Conservation (phyloP, 2,888 invertebrate species). For the Cryptus armator region DNA sequence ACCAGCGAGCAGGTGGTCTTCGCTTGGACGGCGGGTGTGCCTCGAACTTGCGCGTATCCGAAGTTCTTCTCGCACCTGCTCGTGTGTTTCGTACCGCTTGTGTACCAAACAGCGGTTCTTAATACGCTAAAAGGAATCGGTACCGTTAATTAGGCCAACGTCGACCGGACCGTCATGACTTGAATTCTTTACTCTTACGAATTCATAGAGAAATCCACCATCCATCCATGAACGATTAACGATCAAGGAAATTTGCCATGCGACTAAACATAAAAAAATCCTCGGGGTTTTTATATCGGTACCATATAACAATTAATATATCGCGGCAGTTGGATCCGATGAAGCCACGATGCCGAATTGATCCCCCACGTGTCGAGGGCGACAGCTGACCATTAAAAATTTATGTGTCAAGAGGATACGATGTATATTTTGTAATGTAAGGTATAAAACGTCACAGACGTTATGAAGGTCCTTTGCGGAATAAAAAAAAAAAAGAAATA, state of each 20-base stretch:
- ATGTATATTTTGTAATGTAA: constrained; percentile 15
- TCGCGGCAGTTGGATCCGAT: constrained; percentile 1
- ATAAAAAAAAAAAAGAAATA: constrained; percentile 37
- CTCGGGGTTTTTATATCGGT: not conserved
- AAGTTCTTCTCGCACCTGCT: constrained; percentile 73
- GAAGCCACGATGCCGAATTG: constrained; percentile 32
- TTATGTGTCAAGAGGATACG: constrained; percentile 40
- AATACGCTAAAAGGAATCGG: constrained; percentile 29
- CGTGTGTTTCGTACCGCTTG: constrained; percentile 56
- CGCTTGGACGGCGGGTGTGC: constrained; percentile 68
- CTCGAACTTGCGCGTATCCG: constrained; percentile 57
- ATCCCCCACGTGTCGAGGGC: constrained; percentile 20
- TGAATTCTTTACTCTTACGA: not conserved
- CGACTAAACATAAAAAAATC: not conserved
- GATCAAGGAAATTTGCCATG: not conserved
- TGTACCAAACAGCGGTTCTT: constrained; percentile 3
- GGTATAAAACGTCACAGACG: constrained; percentile 2
- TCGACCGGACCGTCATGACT: not conserved
- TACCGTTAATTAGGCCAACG: constrained; percentile 58
- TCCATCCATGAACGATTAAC: not conserved
- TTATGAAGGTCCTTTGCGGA: constrained; percentile 39
- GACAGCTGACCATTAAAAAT: constrained; percentile 60
- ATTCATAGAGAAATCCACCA: not conserved
- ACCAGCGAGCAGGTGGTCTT: constrained; percentile 73
- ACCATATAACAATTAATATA: constrained; percentile 8